Evolutionary conservation across 2,888 invertebrate genomes (phyloP), one percentile per base, ranked within the genome.

Genomic region (Mythimna impura): DNA sequence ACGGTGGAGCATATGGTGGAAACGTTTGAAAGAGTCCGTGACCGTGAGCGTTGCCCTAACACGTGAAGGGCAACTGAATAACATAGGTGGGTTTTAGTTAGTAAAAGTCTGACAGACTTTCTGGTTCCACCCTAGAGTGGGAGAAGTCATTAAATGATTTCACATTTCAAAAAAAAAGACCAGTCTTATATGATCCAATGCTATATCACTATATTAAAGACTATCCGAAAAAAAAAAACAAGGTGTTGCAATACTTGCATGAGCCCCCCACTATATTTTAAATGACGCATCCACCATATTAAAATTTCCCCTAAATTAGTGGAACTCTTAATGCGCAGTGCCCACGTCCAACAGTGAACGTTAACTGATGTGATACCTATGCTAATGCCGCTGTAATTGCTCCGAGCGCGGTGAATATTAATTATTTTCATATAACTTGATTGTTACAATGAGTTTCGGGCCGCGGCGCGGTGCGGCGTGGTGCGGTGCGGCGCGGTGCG

Each of bases 351-450:
- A 6, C 57, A 67, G 65, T 66, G 55, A 50, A 50, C 69, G 50
- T 2, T 30, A 52, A 62, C 77, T 64, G 73, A 70, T 73, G 61
- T 30, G 70, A 43, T 47, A 73, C 67, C 66, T 73, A 81, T 81
- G 78, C 67, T 73, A 81, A 81, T 81, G 36, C 52, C 54, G 61
- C 12, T 43, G 70, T 78, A 65, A 80, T 76, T 71, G 76, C 64
- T 66, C 68, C 50, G 50, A 57, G 64, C 67, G 72, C 78, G 73
- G 71, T 76, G 83, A 85, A 84, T 87, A 85, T 82, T 85, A 84
- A 86, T 83, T 84, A 81, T 81, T 83, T 83, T 76, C 75, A 70
- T 78, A 80, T 80, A 83, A 83, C 73, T 78, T 80, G 81, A 84
- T 77, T 77, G 78, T 75, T 65, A 70, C 62, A 84, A 84, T 80